A percentile compares a stretch with the other conserved stretches of the same genome.
Conservation (phyloP, 2,888 invertebrate species). For the Rosalia funebris region DNA sequence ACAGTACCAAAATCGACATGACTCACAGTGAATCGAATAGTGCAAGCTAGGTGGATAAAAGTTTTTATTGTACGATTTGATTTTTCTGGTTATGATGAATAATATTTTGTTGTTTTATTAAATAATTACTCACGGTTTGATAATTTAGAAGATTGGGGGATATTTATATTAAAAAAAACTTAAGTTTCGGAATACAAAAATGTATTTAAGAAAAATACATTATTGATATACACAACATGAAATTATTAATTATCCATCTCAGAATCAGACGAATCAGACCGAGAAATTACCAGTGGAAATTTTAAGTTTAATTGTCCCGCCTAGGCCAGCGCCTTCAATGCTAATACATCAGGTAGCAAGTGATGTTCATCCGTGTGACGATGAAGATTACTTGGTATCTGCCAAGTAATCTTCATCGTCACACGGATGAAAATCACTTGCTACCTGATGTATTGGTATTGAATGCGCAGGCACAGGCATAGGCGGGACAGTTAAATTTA, state of each 20-base stretch:
- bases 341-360: background rate
- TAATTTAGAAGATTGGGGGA: background rate
- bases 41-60: background rate
- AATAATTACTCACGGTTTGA: background rate
- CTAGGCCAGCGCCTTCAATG: too few relatives aligned
- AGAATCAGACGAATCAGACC: too few relatives aligned
- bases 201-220: background rate
- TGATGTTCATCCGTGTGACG: too few relatives aligned
- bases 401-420: background rate
- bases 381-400: background rate
- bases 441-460: background rate
- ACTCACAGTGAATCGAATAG: background rate
- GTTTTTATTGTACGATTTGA: background rate
- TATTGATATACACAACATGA: background rate
- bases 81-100: background rate
- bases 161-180: background rate
- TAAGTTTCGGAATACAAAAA: background rate
- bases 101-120: background rate
- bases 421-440: background rate
- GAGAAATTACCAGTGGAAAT: background rate
- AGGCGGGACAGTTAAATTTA: background rate
- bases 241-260: background rate
- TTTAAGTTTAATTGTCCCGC: background rate
- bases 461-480: too few relatives aligned
- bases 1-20: too few relatives aligned